Percentiles rank a stretch among this genome's conserved stretches.
Evolutionary conservation across 2,888 invertebrate species (phyloP).

Genomic region (Argynnis bischoffii): DNA sequence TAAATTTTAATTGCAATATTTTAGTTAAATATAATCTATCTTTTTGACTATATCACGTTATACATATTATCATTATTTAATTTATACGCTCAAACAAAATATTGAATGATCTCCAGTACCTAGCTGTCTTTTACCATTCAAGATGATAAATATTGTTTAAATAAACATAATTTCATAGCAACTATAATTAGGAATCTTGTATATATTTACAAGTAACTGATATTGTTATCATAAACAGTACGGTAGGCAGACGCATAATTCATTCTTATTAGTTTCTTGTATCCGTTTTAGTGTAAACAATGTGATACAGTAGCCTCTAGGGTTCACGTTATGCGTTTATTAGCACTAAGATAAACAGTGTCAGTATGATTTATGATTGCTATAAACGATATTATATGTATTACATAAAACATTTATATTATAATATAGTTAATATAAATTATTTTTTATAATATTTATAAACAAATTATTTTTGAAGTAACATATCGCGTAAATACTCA

Average conservation of each 20-base stretch:
- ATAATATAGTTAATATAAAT: no score
- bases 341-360: background rate
- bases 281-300: conserved; percentile 16
- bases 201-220: background rate
- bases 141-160: conserved; percentile 39
- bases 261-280: conserved; percentile 22
- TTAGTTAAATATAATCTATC: no score
- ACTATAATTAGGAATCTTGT: conserved; percentile 21
- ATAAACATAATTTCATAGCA: conserved; percentile 31
- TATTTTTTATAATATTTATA: no score
- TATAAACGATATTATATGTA: background rate
- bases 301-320: conserved; percentile 45
- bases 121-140: conserved; percentile 21
- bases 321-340: conserved; percentile 46
- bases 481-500: conserved; percentile 55
- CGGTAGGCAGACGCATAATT: conserved; percentile 7
- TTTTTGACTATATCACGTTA: no score
- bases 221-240: conserved; percentile 16
- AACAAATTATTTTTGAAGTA: background rate
- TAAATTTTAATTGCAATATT: no score
- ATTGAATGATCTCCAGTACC: conserved; percentile 1
- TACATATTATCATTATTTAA: no score
- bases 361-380: background rate
- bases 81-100: background rate
- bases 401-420: no score